Evolutionary conservation across 35 echinoderm and acorn worm species (phyloP), one percentile per base, ranked within the genome.

Genomic region (Heliocidaris tuberculata): DNA sequence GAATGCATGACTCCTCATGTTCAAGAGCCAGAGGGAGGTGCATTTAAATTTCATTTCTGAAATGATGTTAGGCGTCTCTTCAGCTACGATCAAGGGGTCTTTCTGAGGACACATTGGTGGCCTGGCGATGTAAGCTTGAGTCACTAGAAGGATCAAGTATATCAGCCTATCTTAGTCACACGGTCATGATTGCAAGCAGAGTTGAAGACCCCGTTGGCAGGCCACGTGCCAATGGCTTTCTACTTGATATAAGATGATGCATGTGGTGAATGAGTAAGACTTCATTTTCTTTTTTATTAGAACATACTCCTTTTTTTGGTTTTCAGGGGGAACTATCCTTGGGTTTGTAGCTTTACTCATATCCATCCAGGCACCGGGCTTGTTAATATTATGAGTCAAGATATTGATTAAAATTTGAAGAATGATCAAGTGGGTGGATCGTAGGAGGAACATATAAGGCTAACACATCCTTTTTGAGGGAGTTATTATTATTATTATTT

Each of bases 221-320:
- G 19, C 65, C 65, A 78, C 65, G 65, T 78, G 65, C 65, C 21
- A 6, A n/a, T n/a, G 65, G 65, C 65, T 78, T 24, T 78, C 65
- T 24, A 78, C 65, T 78, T 78, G 65, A 78, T 78, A 78, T 78
- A 78, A 78, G 65, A 78, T 78, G 65, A 78, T 78, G 65, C 65
- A 78, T 78, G 65, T 78, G 65, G 27, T 78, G 17, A n/a, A 78
- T 78, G 65, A 78, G 65, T 78, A 78, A 78, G 15, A 17, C 27
- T 7, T 78, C n/a, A 78, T 78, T 27, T 60, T 60, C 59, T 19
- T 60, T 60, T 78, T 78, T 78, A 19, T 19, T 3, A n/a, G 65
- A 78, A 78, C 65, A 78, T 78, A 78, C 65, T 19, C 65, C 27
- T 27, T 78, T 78, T 24, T 78, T 78, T 78, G 4, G 65, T 21